Conservation (phyloP, 2,113 vertebrate species). For the Bothrops jararaca region DNA sequence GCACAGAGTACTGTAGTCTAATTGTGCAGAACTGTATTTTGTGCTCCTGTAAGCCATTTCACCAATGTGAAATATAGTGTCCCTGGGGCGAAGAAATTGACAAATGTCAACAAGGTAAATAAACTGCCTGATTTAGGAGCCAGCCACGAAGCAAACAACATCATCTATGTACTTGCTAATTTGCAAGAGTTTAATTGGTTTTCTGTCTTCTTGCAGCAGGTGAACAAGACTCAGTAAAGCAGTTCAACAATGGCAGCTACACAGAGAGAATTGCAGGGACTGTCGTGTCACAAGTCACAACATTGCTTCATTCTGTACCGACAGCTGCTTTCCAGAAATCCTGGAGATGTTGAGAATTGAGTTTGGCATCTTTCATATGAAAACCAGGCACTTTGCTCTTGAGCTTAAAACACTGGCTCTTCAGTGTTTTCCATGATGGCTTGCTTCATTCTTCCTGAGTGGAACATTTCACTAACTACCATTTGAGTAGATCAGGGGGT, state of each 20-base stretch:
- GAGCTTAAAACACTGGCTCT: conserved; percentile 9
- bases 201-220: conserved; percentile 43
- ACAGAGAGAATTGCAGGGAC: conserved; percentile 35
- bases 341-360: background rate
- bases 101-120: conserved; percentile 36
- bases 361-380: background rate
- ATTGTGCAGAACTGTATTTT: conserved; percentile 40
- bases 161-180: conserved; percentile 50
- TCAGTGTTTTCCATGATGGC: conserved; percentile 21
- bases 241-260: conserved; percentile 53
- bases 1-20: conserved; percentile 21
- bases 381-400: background rate
- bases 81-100: conserved; percentile 8
- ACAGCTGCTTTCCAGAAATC: background rate
- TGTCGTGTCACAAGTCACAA: background rate
- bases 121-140: conserved; percentile 52
- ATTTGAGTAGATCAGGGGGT: conserved; percentile 9
- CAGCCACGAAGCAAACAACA: conserved; percentile 38
- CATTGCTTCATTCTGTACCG: background rate
- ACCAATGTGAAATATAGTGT: conserved; percentile 32
- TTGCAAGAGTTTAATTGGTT: conserved; percentile 38
- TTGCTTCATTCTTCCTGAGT: conserved; percentile 35
- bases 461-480: conserved; percentile 31
- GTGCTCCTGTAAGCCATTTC: conserved; percentile 39
- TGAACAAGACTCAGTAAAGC: conserved; percentile 34